Evolutionary conservation across 2,113 vertebrate species (phyloP), one percentile per base, ranked within the genome.

Genomic region (Dasyprocta punctata): DNA sequence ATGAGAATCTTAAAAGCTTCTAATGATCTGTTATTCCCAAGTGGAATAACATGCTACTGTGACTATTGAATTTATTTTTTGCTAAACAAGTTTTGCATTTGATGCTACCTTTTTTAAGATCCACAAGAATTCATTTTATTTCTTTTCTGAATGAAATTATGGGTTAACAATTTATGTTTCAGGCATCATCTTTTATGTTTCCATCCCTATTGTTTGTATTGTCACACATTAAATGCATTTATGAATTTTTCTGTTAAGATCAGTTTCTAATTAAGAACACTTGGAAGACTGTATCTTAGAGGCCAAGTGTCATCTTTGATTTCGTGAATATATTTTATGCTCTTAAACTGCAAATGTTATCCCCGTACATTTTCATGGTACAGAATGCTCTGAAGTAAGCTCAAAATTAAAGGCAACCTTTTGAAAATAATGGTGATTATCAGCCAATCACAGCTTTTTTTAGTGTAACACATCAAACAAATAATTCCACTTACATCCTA

Each of bases 1-100:
- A 87, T 47, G 83, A 96, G 97, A 97, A 95, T 96, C 97, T 98
- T 97, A 98, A 95, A 94, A 97, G 85, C 71, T 90, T 89, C 82
- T 97, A 98, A 98, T 97, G 96, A 98, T 97, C 97, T 98, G 56
- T 83, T 97, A 96, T 92, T 96, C 97, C 96, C 84, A 93, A 89
- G 91, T 97, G 85, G 5, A 1, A n/a, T 69, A 69, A 87, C 22
- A n/a, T 95, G 73, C 96, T 94, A 83, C 95, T 69, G 38, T 94
- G 92, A 77, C 86, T 90, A 85, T 93, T 54, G 96, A 80, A 47
- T 93, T 97, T 97, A 36, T 94, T 97, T 98, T 98, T 97, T 97
- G 89, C 94, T 60, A 88, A 89, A 97, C 54, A 47, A 54, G 33
- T 85, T 97, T 93, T 92, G 47, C 88, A 92, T 54, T 26, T 93